A percentile compares a stretch with the other conserved stretches of the same genome.
phyloP scores from a whole-genome alignment of 2,888 invertebrate genomes.

The Lottia gigantea region DNA sequence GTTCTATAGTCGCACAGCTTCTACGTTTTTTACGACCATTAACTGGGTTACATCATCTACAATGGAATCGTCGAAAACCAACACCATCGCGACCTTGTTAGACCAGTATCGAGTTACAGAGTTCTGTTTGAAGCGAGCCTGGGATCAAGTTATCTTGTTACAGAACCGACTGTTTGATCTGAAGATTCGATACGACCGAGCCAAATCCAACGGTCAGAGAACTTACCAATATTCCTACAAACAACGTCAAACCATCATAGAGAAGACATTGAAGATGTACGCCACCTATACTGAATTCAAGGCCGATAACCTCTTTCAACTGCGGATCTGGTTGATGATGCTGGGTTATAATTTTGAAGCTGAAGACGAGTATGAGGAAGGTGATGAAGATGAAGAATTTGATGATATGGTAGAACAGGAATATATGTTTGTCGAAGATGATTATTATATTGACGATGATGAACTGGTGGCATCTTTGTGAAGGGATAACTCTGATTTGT shows the following conservation, averaged over 20 bases:
- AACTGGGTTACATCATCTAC: no score
- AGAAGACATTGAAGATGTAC: background rate
- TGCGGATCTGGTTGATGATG: background rate
- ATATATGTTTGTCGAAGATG: background rate
- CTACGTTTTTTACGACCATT: no score
- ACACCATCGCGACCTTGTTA: background rate
- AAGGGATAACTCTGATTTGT: background rate
- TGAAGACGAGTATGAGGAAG: background rate
- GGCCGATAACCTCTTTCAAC: background rate
- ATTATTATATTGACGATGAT: constrained; percentile 2
- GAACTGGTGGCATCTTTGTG: background rate
- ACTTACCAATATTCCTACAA: background rate
- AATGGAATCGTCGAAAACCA: background rate
- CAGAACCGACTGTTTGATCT: background rate
- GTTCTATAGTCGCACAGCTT: no score
- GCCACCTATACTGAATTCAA: background rate
- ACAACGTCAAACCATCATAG: background rate
- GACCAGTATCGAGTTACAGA: background rate
- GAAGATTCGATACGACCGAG: background rate
- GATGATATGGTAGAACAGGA: background rate
- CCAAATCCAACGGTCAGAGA: background rate
- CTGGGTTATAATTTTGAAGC: background rate
- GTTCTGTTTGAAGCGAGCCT: background rate
- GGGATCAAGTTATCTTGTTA: background rate
- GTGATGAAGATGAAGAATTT: background rate